Evolutionary conservation across 2,797 vertebrate genomes (phyloP), one percentile per base, ranked within the genome.

Genomic region (Pitangus sulphuratus): DNA sequence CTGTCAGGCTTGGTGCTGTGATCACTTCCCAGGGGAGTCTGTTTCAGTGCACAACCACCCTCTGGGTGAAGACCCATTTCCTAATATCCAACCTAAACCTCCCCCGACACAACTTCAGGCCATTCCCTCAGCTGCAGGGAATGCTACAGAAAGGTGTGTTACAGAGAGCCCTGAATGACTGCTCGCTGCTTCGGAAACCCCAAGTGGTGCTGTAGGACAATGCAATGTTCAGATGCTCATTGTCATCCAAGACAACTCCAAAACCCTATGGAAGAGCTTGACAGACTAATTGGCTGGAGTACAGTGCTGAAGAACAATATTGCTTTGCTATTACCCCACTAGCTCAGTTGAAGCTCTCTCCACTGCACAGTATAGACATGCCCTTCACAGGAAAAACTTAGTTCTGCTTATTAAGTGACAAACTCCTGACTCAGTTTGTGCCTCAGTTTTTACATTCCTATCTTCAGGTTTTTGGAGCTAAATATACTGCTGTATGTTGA

Each of bases 201-300:
- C 0, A 0, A 1, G 28, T 16, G 39, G 21, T 35, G 16, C 45
- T 0, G 1, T 4, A 35, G 30, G 30, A 74, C 61, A 53, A 66
- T 11, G 62, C 44, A 26, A 4, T 3, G 4, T 33, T 44, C 66
- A 68, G 64, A 68, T 31, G n/a, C 44, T 54, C 25, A 19, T 4
- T 75, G 74, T 47, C 35, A 33, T 28, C 44, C 57, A 28, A 48
- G 44, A 66, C 37, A 66, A 30, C 42, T 58, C 62, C 16, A 82
- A 85, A 87, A 24, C 39, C 80, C 22, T 48, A 15, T 37, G 15
- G 66, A 88, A 70, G 19, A 82, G 51, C 20, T 18, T 9, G 11
- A 85, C 54, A 70, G 57, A 62, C 35, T 74, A 33, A 81, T n/a
- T 56, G 60, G 25, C 37, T 54, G 11, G 45, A 68, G 26, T 11